Evolutionary conservation across 2,797 vertebrate genomes (phyloP).

Genomic region (Melopsittacus undulatus): DNA sequence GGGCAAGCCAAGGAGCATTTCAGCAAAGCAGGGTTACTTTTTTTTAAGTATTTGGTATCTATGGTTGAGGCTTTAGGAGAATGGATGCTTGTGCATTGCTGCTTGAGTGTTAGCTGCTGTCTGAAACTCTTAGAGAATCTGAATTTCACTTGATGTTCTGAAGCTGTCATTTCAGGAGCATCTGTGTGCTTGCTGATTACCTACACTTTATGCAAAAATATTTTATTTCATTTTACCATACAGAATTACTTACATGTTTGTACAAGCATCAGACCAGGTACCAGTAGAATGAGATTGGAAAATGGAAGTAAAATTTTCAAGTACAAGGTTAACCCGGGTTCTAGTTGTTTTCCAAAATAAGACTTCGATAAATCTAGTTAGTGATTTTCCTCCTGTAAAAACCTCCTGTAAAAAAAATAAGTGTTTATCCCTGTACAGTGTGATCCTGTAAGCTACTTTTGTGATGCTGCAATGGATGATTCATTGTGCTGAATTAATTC

Average conservation of each 20-base stretch:
- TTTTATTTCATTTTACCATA: background rate
- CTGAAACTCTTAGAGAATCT: background rate
- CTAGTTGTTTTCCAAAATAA: background rate
- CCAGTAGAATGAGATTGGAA: background rate
- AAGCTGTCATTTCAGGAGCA: background rate
- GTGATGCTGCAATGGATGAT: background rate
- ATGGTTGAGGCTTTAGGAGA: background rate
- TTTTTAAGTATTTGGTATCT: background rate
- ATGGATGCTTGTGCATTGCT: background rate
- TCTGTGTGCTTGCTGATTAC: background rate
- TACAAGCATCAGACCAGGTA: background rate
- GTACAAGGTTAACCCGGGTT: slow-evolving; percentile 14
- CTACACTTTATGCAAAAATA: background rate
- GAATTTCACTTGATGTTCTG: background rate
- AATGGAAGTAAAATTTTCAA: background rate
- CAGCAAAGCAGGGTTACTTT: background rate
- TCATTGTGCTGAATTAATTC: slow-evolving; percentile 33
- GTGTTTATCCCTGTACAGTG: background rate
- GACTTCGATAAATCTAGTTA: background rate
- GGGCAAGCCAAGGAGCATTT: background rate
- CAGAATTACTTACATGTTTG: background rate
- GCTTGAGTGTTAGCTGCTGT: background rate
- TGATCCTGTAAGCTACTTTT: background rate
- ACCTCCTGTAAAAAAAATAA: no score
- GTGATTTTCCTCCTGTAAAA: background rate